Base-by-base conservation (phyloP, 2,888 invertebrate genomes). In the Calephelis perditalis region DNA sequence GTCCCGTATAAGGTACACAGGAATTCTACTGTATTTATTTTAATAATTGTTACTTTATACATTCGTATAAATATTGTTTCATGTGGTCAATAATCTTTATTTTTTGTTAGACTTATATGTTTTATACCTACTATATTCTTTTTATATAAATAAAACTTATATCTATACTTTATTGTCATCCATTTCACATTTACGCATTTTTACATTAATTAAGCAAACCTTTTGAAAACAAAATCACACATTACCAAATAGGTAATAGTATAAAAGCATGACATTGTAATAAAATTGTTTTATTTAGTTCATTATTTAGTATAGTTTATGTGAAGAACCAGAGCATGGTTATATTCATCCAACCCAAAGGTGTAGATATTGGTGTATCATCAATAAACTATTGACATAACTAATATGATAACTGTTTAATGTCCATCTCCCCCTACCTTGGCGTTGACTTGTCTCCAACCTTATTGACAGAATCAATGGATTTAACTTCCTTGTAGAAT, bases 341-440 rank as follows among this genome's bases (percentile, higher is more conserved):
- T 58, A 49, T 40, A 10, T 46, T 45, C 45, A 11, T 40, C 45
- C 64, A 66, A 83, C 89, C 88, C 89, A 89, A 89, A 89, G 89
- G 89, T 89, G 89, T 89, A 88, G 80, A 72, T 26, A 26, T 68
- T 71, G 66, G 67, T 67, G 61, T 59, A 66, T 66, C 40, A 65
- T 73, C 69, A 71, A 68, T 70, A 73, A 76, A 77, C 73, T 71
- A 67, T 70, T 73, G 77, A 77, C 73, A 70, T 40, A 63, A 81
- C 78, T 81, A 81, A 82, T 76, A 69, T 67, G 62, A 58, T 71
- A 54, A 54, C 77, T 75, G 73, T 66, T 71, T 36, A 54, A 54
- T 70, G 74, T 68, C 68, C 69, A 68, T 69, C 70, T 68, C 72
- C 82, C 88, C 89, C 89, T 90, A 89, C 89, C 89, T 90, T 90